Base-by-base conservation (phyloP, 2,888 invertebrate genomes). In the Aleiodes testaceus region DNA sequence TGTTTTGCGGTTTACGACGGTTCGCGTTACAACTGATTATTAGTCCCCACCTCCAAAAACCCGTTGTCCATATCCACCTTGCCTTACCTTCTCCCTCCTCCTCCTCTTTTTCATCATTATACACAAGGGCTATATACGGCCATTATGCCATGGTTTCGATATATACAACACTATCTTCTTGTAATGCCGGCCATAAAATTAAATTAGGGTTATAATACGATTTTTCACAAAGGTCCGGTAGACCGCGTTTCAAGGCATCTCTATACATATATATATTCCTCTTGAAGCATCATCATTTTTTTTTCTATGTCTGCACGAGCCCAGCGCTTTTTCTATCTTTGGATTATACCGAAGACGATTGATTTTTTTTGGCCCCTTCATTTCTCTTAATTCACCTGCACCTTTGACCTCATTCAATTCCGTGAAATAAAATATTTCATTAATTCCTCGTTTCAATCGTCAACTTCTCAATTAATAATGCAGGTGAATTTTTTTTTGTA, bases 151-250 rank as follows among this genome's bases (percentile, higher is more conserved):
- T 69, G 72, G 76, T 77, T 73, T 74, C 74, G 73, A 78, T 75
- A 74, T 74, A 77, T 78, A 69, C 74, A 76, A 78, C 78, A 76
- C 74, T 66, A 72, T 70, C 64, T 66, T 47, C 70, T 61, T 74
- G 84, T 87, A 87, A 87, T 86, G 82, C 80, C 81, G 82, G 84
- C 81, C 85, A 87, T 87, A 87, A 87, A 87, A 87, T 87, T 87
- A 87, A 87, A 87, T 87, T 87, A 87, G 87, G 87, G 87, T 87
- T 87, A 86, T 87, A 87, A 87, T 87, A 82, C 85, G 84, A 86
- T 87, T 87, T 87, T 87, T 87, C 85, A 85, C 86, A 85, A 85
- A 86, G 86, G 84, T 82, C 77, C 78, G 78, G 74, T 55, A 61
- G 36, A 59, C 55, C 61, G 63, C 66, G 53, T 67, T 66, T 52